These are phyloP conservation scores for Apteryx owenii DNA, from an alignment of 2,113 vertebrate species.

Conservation along the genomic window DNA sequence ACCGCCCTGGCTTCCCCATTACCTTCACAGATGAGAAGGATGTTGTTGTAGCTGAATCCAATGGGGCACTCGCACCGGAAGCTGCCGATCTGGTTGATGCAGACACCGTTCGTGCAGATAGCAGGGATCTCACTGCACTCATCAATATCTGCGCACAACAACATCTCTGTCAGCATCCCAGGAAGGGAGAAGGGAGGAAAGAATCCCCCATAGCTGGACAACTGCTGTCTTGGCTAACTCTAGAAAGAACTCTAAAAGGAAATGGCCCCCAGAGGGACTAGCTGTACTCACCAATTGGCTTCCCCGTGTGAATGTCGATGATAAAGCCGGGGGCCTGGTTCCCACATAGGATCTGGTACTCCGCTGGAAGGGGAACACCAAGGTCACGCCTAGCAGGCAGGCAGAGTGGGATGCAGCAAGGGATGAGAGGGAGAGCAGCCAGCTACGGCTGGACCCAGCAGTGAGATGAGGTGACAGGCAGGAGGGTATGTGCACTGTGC, in stretches of 20 bases:
- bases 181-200: background rate
- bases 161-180: background rate
- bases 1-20: background rate
- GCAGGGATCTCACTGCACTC: slow-evolving; percentile 92
- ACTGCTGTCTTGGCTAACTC: background rate
- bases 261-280: background rate
- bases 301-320: slow-evolving; percentile 91
- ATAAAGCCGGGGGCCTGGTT: slow-evolving; percentile 91
- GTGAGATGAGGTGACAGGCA: background rate
- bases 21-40: slow-evolving; percentile 94
- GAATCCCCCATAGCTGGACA: background rate
- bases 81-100: slow-evolving; percentile 94
- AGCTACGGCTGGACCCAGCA: background rate
- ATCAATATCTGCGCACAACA: slow-evolving; percentile 84
- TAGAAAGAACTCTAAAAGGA: background rate
- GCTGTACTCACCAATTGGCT: slow-evolving; percentile 84
- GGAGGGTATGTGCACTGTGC: accelerated
- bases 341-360: slow-evolving; percentile 91
- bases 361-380: slow-evolving; percentile 69
- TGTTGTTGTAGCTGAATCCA: slow-evolving; percentile 93
- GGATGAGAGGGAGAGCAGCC: background rate
- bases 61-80: slow-evolving; percentile 93
- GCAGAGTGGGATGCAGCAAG: background rate
- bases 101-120: slow-evolving; percentile 89
- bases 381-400: background rate